A percentile compares a stretch with the other conserved stretches of the same genome.
phyloP scores from a whole-genome alignment of 2,888 invertebrate species.

The Lampropteryx suffumata region DNA sequence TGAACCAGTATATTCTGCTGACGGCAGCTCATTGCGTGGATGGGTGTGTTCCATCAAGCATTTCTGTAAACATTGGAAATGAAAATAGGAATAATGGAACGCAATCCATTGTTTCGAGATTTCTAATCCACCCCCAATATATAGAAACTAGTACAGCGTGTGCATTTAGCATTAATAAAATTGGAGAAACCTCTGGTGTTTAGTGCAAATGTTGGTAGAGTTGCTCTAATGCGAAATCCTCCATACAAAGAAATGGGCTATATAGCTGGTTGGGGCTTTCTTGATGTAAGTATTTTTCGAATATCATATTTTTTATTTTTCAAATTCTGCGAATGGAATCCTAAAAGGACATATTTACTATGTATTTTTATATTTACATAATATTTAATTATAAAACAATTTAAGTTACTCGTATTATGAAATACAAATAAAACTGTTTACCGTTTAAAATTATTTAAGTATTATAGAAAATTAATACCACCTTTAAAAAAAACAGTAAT shows the following conservation, averaged over 20 bases:
- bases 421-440: too few species aligned
- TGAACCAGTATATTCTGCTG: conserved; percentile 5
- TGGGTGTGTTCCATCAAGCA: not conserved
- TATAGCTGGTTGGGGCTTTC: conserved; percentile 6
- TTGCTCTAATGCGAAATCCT: not conserved
- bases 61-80: not conserved
- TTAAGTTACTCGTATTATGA: too few species aligned
- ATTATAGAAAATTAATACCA: too few species aligned
- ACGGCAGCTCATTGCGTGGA: conserved; percentile 8
- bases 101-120: not conserved
- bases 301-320: too few species aligned
- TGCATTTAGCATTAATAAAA: conserved; percentile 3
- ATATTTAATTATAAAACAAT: too few species aligned
- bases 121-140: not conserved
- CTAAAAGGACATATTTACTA: too few species aligned
- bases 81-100: not conserved
- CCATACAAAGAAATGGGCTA: not conserved
- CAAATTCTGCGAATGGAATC: too few species aligned
- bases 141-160: not conserved
- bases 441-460: too few species aligned
- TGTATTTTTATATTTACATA: too few species aligned
- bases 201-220: not conserved
- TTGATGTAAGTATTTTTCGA: conserved; percentile 4
- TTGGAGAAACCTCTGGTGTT: not conserved
- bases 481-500: too few species aligned